phyloP scores from a whole-genome alignment of 2,797 vertebrate genomes.

The Tangara arthus region DNA sequence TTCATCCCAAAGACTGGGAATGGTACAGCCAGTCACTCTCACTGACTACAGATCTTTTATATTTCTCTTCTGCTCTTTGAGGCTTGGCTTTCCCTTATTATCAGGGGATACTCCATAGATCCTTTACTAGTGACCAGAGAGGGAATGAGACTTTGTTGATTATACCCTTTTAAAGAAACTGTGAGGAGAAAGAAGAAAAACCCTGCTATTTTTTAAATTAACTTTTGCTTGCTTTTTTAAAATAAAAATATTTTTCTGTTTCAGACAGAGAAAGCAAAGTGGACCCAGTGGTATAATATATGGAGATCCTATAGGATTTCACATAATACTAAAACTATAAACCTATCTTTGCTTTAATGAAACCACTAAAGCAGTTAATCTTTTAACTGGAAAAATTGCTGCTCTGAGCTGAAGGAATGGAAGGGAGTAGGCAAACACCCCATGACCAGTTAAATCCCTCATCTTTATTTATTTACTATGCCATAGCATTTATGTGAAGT shows the following conservation, averaged over 20 bases:
- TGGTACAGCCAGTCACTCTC: background rate
- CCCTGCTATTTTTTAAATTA: background rate
- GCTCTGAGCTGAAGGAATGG: background rate
- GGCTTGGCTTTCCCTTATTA: background rate
- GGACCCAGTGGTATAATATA: background rate
- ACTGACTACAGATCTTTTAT: background rate
- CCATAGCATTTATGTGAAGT: background rate
- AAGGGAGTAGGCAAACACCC: background rate
- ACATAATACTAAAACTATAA: background rate
- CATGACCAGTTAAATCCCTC: background rate
- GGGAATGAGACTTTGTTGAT: background rate
- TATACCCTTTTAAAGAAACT: background rate
- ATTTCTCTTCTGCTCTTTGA: background rate
- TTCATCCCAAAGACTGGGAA: background rate
- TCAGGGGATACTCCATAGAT: background rate
- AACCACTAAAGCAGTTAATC: slow-evolving; percentile 25
- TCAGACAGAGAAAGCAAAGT: background rate
- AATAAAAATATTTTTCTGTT: background rate
- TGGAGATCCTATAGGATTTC: background rate
- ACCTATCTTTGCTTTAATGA: slow-evolving; percentile 45
- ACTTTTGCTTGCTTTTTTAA: background rate
- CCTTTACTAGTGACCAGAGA: background rate
- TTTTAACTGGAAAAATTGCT: slow-evolving; percentile 7
- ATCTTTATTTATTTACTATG: slow-evolving; percentile 14
- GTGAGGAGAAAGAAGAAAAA: background rate